These are phyloP conservation scores for Nasonovia ribisnigri DNA, from an alignment of 2,888 invertebrate genomes.

Conservation along the genomic window DNA sequence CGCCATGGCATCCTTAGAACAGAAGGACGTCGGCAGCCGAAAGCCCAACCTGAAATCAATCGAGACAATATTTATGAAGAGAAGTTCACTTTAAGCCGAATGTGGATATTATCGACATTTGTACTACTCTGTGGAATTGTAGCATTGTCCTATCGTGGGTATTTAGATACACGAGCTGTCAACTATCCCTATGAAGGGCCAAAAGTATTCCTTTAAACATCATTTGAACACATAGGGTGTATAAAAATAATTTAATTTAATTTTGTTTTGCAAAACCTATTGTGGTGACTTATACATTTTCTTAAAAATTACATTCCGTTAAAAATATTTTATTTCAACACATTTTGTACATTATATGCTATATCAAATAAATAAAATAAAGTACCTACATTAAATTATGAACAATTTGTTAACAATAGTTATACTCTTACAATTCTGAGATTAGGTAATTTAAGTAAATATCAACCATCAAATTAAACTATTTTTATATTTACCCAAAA, in stretches of 20 bases:
- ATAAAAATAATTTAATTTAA: slow-evolving; percentile 9
- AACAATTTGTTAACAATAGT: neutral
- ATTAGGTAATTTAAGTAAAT: neutral
- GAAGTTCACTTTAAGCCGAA: neutral
- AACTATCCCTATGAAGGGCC: slow-evolving; percentile 56
- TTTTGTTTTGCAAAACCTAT: neutral
- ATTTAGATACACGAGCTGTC: slow-evolving; percentile 61
- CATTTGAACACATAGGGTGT: neutral
- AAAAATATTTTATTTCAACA: neutral
- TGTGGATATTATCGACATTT: neutral
- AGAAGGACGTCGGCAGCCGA: neutral
- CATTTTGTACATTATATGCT: neutral
- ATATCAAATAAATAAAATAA: neutral
- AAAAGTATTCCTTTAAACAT: slow-evolving; percentile 30
- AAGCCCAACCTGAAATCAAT: neutral
- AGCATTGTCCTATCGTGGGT: slow-evolving; percentile 51
- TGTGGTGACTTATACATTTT: neutral
- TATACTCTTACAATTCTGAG: neutral
- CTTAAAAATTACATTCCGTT: neutral
- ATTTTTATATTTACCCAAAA: neutral
- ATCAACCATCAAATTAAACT: neutral
- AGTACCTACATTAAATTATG: neutral
- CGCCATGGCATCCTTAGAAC: neutral
- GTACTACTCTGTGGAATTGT: slow-evolving; percentile 22
- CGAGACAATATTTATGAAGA: neutral